These are phyloP conservation scores for Tympanoctomys barrerae DNA, from an alignment of 2,797 vertebrate genomes.

Conservation along the genomic window DNA sequence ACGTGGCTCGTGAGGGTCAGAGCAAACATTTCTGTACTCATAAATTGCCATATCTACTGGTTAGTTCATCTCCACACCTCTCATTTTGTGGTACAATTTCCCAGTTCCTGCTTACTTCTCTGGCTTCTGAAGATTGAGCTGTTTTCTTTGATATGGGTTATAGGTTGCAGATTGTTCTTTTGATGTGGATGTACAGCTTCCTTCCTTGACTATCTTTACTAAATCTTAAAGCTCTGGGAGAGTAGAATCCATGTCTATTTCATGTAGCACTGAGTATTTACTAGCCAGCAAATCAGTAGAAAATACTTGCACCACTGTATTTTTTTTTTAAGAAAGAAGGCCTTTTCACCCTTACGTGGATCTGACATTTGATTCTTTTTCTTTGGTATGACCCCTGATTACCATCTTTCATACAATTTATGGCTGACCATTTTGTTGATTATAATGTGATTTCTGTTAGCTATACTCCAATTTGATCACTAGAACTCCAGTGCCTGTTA, in stretches of 20 bases:
- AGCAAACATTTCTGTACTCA: background rate
- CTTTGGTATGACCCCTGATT: background rate
- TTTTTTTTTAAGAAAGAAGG: slow-evolving; percentile 9
- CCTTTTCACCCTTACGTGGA: background rate
- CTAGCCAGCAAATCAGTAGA: background rate
- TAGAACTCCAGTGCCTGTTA: background rate
- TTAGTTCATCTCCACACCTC: background rate
- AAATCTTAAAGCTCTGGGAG: background rate
- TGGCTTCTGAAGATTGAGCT: background rate
- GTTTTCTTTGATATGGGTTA: background rate
- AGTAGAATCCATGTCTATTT: background rate
- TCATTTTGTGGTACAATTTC: background rate
- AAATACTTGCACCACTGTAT: background rate
- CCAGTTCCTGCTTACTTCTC: background rate
- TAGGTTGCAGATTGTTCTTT: background rate
- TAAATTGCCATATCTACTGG: background rate
- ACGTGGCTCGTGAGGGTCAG: background rate
- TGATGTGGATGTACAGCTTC: background rate
- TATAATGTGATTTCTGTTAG: background rate
- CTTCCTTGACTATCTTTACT: background rate
- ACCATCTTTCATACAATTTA: background rate
- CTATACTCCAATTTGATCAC: background rate
- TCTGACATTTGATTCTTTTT: background rate
- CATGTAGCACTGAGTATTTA: background rate
- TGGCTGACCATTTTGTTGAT: background rate